phyloP scores from a whole-genome alignment of 2,797 vertebrate species.

The Cryptoprocta ferox region DNA sequence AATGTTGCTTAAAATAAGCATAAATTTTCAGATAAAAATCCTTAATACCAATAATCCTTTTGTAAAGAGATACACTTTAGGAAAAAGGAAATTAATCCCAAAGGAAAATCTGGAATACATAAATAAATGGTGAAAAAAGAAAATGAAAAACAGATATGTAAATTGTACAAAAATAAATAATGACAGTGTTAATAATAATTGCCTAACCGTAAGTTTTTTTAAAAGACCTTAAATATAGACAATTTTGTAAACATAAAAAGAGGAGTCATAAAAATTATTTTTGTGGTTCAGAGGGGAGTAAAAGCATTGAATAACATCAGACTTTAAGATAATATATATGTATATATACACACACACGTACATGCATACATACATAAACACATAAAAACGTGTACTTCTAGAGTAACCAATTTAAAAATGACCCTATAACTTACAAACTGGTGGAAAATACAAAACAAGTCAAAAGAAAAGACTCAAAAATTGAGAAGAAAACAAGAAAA shows the following conservation, averaged over 20 bases:
- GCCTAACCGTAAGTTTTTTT: background rate
- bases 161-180: background rate
- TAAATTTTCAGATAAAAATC: background rate
- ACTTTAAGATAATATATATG: background rate
- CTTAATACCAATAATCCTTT: background rate
- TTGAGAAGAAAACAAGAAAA: background rate
- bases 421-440: background rate
- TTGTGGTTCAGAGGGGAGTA: background rate
- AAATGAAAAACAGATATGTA: background rate
- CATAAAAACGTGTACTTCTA: background rate
- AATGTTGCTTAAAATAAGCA: background rate
- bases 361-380: background rate
- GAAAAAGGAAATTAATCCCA: conserved; percentile 4
- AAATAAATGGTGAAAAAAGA: background rate
- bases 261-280: conserved; percentile 2
- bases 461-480: conserved; percentile 39
- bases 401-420: background rate
- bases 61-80: background rate
- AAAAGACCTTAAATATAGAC: background rate
- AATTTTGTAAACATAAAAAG: background rate
- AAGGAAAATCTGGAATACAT: background rate
- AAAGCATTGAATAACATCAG: background rate
- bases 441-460: background rate
- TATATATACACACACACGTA: background rate
- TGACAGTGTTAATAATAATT: conserved; percentile 22